Evolutionary conservation across 2,797 vertebrate species (phyloP), one percentile per base, ranked within the genome.

Genomic region (Kryptopterus vitreolus): DNA sequence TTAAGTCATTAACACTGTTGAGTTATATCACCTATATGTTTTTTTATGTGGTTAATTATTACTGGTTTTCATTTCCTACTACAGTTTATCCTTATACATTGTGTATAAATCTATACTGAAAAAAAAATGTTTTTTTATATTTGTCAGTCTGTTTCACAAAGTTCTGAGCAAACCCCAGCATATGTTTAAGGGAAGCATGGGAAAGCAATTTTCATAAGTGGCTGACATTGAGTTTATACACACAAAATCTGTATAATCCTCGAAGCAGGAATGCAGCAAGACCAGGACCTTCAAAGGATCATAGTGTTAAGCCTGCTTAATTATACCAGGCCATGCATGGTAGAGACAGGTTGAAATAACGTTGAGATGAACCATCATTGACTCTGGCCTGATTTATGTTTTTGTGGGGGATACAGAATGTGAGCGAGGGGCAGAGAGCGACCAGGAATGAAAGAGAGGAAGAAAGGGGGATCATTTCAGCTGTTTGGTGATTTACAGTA

Each of bases 261-360:
- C 89, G 88, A 88, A 89, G 90, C 89, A 90, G 87, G 88, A 90
- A 91, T 90, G 87, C 89, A 90, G 53, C 89, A 88, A 87, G 88
- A 91, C 87, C 86, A 83, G 88, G 79, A 85, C 81, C 80, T 86
- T 83, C 57, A 87, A 72, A 84, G 88, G 87, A 90, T 89, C 87
- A 87, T 89, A 87, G 89, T 86, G 87, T 86, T 90, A 89, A 90
- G 87, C 58, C 82, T 89, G 85, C 83, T 63, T 92, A 87, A 92
- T 90, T 90, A 90, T 87, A 87, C 84, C 85, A 87, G 88, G 90
- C 90, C 86, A 90, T 86, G 88, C 88, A 91, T 86, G 77, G 81
- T 74, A 83, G 72, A 82, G 78, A 88, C 55, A 78, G 78, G 77
- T 74, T 50, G 43, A 86, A 87, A 86, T 88, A 82, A 83, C n/a